Conservation (phyloP, 2,888 invertebrate genomes). For the Plutella xylostella region DNA sequence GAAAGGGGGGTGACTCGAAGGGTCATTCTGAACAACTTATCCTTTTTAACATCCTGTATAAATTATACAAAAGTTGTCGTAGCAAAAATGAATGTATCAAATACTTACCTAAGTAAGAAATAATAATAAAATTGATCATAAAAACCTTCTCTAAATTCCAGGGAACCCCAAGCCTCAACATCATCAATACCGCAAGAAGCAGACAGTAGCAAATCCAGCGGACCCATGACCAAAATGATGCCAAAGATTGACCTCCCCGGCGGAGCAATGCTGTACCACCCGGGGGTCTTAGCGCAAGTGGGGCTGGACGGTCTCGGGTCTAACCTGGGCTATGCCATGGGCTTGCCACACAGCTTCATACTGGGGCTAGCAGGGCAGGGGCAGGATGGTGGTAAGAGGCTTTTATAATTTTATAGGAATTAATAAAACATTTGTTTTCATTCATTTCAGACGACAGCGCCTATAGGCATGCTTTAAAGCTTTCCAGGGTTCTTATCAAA, state of each 20-base stretch:
- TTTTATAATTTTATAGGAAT: too few species aligned
- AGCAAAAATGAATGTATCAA: not conserved
- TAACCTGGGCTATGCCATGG: conserved; percentile 56
- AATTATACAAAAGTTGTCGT: too few species aligned
- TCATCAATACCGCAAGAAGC: conserved; percentile 49
- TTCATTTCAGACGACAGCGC: too few species aligned
- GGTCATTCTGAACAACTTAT: too few species aligned
- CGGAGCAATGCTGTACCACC: conserved; percentile 58
- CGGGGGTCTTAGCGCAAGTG: conserved; percentile 40
- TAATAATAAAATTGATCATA: too few species aligned
- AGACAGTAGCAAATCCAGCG: conserved; percentile 46
- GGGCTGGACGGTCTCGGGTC: conserved; percentile 46
- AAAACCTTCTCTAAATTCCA: too few species aligned
- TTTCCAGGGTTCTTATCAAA: too few species aligned
- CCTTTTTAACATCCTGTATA: too few species aligned
- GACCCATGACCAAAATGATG: conserved; percentile 40
- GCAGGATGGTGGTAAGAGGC: conserved; percentile 50
- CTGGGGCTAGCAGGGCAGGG: conserved; percentile 60
- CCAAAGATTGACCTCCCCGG: conserved; percentile 56
- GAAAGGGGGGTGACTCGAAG: too few species aligned
- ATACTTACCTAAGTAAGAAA: not conserved
- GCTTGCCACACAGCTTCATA: conserved; percentile 61
- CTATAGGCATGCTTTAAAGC: too few species aligned
- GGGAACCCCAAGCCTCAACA: conserved; percentile 48
- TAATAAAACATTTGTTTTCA: too few species aligned